phyloP scores from a whole-genome alignment of 1,140 invertebrate genomes.

The Lasioglossum baleicum region DNA sequence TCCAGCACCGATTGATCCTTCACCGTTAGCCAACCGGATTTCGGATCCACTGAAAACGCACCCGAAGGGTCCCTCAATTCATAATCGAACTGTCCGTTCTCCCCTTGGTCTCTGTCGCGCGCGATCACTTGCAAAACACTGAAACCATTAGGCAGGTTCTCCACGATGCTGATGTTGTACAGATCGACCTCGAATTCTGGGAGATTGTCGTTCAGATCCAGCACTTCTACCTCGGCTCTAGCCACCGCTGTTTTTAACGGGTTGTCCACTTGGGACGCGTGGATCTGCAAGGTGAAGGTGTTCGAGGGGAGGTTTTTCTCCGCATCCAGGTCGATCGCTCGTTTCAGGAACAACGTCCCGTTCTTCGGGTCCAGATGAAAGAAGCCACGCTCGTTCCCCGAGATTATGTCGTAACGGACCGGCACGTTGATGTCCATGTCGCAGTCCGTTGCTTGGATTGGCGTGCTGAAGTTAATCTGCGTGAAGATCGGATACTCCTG shows the following conservation, averaged over 20 bases:
- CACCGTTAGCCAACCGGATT: conserved; percentile 92
- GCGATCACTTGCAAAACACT: conserved; percentile 85
- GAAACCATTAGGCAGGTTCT: conserved; percentile 92
- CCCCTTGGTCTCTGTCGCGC: conserved; percentile 88
- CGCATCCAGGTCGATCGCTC: conserved; percentile 88
- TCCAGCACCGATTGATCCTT: conserved; percentile 88
- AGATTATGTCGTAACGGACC: conserved; percentile 87
- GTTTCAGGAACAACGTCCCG: conserved; percentile 87
- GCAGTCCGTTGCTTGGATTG: conserved; percentile 88
- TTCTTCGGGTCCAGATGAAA: conserved; percentile 87
- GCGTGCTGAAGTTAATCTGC: conserved; percentile 84
- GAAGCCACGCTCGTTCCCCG: conserved; percentile 86
- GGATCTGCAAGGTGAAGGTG: conserved; percentile 88
- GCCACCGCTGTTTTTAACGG: conserved; percentile 87
- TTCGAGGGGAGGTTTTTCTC: conserved; percentile 85
- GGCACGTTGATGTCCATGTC: conserved; percentile 85
- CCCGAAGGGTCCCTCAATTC: conserved; percentile 86
- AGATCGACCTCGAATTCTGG: conserved; percentile 93
- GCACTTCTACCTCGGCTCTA: conserved; percentile 87
- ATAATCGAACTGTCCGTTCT: conserved; percentile 91
- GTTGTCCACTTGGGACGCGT: conserved; percentile 88
- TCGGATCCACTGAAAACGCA: conserved; percentile 89
- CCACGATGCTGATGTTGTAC: conserved; percentile 94
- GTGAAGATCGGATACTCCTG: conserved; percentile 85
- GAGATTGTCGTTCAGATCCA: conserved; percentile 91